These are phyloP conservation scores for Rattus rattus DNA, from an alignment of 2,113 vertebrate species.

Conservation along the genomic window DNA sequence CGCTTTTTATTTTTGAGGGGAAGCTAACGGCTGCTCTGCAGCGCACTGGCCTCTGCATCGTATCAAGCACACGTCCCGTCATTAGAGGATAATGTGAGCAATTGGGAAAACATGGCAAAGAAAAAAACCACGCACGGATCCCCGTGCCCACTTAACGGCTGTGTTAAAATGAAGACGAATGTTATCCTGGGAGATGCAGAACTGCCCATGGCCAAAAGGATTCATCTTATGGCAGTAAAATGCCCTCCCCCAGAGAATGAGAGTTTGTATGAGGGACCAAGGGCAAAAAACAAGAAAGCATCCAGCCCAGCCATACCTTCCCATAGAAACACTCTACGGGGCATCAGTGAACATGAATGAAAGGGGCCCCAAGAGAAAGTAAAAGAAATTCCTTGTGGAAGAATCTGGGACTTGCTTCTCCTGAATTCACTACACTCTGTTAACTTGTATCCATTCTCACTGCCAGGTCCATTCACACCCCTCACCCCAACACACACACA, in stretches of 20 bases:
- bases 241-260: slow-evolving; percentile 2
- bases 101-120: slow-evolving; percentile 61
- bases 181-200: slow-evolving; percentile 67
- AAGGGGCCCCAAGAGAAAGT: background rate
- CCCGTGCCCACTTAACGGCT: slow-evolving; percentile 61
- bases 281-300: slow-evolving; percentile 1
- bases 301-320: background rate
- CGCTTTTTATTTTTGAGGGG: slow-evolving; percentile 70
- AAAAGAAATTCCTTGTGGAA: background rate
- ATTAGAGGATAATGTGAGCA: slow-evolving; percentile 64
- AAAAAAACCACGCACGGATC: slow-evolving; percentile 55
- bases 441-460: background rate
- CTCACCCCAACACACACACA: background rate
- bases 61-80: background rate
- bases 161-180: slow-evolving; percentile 77
- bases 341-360: background rate
- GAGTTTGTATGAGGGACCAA: background rate
- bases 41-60: slow-evolving; percentile 53
- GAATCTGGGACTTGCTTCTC: background rate
- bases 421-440: background rate
- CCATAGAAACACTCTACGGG: background rate
- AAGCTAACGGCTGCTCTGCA: slow-evolving; percentile 74
- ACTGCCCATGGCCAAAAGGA: slow-evolving; percentile 54
- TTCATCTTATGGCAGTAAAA: slow-evolving; percentile 42
- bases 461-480: background rate